These are phyloP conservation scores for Diabrotica balteata DNA, from an alignment of 2,888 invertebrate species.

Conservation along the genomic window DNA sequence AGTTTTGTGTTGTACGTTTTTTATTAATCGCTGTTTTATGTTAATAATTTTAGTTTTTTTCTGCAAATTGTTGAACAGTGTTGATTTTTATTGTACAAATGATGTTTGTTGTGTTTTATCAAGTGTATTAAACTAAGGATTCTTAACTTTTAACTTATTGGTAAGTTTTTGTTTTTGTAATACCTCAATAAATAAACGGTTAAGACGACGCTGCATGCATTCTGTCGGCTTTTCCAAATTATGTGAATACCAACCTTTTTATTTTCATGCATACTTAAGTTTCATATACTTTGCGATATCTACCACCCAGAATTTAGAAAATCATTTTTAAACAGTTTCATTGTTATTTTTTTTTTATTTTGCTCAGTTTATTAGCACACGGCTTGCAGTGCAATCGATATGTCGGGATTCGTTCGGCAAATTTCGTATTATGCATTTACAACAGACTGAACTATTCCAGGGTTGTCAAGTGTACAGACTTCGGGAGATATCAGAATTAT, in stretches of 20 bases:
- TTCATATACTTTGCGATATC: background rate
- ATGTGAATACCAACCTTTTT: background rate
- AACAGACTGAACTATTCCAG: conserved; percentile 21
- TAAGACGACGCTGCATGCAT: conserved; percentile 9
- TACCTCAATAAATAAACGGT: conserved; percentile 17
- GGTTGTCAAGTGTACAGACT: conserved; percentile 24
- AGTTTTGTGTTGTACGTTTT: conserved; percentile 45
- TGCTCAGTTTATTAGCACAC: conserved; percentile 1
- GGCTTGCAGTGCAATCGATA: conserved; percentile 31
- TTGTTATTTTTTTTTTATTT: conserved; percentile 17
- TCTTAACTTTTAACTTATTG: conserved; percentile 46
- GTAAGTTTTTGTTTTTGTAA: conserved; percentile 46
- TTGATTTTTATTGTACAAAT: conserved; percentile 46
- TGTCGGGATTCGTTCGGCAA: conserved; percentile 30
- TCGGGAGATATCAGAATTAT: conserved; percentile 3
- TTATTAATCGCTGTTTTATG: conserved; percentile 33
- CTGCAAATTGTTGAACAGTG: conserved; percentile 30
- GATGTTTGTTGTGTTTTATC: conserved; percentile 60
- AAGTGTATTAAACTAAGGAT: conserved; percentile 52
- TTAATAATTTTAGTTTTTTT: conserved; percentile 31
- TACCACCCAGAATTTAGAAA: background rate
- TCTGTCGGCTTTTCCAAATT: conserved; percentile 9
- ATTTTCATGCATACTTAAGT: conserved; percentile 1
- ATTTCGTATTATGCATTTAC: conserved; percentile 29
- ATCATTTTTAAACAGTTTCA: conserved; percentile 12